These are phyloP conservation scores for Ophonus ardosiacus DNA, from an alignment of 2,888 invertebrate genomes.

Conservation along the genomic window DNA sequence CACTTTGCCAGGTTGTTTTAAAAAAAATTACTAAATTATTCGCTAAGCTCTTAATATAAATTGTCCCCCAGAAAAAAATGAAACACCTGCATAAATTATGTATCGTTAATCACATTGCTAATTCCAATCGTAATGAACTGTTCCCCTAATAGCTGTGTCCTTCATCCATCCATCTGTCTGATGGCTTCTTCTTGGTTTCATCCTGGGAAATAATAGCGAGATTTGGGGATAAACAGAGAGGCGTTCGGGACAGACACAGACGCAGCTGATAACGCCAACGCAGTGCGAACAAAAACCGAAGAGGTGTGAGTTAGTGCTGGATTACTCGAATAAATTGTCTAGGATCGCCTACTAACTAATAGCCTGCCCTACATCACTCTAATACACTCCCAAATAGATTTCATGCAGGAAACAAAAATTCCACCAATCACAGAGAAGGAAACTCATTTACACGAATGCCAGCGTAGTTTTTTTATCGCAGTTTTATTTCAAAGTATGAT, in stretches of 20 bases:
- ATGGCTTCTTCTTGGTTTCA: background rate
- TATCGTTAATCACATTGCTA: background rate
- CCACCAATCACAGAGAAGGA: too few relatives aligned
- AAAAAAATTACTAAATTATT: too few relatives aligned
- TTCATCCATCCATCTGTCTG: background rate
- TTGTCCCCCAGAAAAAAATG: too few relatives aligned
- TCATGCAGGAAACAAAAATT: background rate
- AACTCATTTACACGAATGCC: too few relatives aligned
- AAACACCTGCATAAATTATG: background rate
- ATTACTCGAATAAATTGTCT: background rate
- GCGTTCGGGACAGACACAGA: constrained; percentile 1
- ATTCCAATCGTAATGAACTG: too few relatives aligned
- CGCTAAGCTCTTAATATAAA: too few relatives aligned
- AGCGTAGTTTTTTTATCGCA: too few relatives aligned
- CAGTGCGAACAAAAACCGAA: constrained; percentile 5
- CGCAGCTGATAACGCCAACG: constrained; percentile 2
- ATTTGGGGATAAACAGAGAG: constrained; percentile 48
- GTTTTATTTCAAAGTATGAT: too few relatives aligned
- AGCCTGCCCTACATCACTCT: background rate
- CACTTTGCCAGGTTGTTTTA: too few relatives aligned
- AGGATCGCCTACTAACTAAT: background rate
- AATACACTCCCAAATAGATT: constrained; percentile 8
- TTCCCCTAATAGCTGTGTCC: background rate
- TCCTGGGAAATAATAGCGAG: constrained; percentile 50
- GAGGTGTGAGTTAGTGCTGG: constrained; percentile 15